These are phyloP conservation scores for Ormyrus nitidulus DNA, from an alignment of 2,888 invertebrate species.

Conservation along the genomic window DNA sequence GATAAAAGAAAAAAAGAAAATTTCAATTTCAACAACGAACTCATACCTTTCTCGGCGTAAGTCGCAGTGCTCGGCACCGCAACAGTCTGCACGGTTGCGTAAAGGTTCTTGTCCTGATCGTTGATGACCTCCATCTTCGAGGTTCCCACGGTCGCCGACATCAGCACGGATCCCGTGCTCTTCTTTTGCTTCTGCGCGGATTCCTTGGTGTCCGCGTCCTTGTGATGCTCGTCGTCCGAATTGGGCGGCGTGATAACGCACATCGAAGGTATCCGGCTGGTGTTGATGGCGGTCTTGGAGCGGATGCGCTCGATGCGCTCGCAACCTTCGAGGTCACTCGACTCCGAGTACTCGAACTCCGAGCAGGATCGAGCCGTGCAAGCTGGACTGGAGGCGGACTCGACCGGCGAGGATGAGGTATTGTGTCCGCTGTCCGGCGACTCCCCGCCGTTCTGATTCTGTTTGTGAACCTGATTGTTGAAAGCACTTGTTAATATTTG, in stretches of 20 bases:
- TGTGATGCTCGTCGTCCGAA: slow-evolving; percentile 88
- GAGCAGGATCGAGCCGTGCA: slow-evolving; percentile 83
- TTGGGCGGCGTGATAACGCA: slow-evolving; percentile 93
- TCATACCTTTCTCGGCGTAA: slow-evolving; percentile 39
- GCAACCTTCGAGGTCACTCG: slow-evolving; percentile 91
- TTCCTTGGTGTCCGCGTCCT: background rate
- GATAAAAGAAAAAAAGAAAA: too few relatives aligned
- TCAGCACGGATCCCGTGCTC: slow-evolving; percentile 65
- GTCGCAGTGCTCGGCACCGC: slow-evolving; percentile 47
- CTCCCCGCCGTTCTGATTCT: slow-evolving; percentile 80
- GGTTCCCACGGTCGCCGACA: slow-evolving; percentile 73
- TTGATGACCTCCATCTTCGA: slow-evolving; percentile 74
- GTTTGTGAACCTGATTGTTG: slow-evolving; percentile 69
- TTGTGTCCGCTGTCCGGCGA: slow-evolving; percentile 89
- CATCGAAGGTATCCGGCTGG: slow-evolving; percentile 93
- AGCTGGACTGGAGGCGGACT: slow-evolving; percentile 84
- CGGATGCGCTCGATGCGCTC: slow-evolving; percentile 91
- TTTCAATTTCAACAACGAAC: background rate
- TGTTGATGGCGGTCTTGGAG: slow-evolving; percentile 90
- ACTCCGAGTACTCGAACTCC: slow-evolving; percentile 90
- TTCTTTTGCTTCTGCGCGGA: too few relatives aligned
- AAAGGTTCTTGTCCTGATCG: slow-evolving; percentile 72
- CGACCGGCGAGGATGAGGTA: slow-evolving; percentile 87
- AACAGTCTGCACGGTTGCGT: slow-evolving; percentile 72
- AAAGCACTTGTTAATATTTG: too few relatives aligned